Evolutionary conservation across 2,113 vertebrate species (phyloP).

Genomic region (Otocyon megalotis): DNA sequence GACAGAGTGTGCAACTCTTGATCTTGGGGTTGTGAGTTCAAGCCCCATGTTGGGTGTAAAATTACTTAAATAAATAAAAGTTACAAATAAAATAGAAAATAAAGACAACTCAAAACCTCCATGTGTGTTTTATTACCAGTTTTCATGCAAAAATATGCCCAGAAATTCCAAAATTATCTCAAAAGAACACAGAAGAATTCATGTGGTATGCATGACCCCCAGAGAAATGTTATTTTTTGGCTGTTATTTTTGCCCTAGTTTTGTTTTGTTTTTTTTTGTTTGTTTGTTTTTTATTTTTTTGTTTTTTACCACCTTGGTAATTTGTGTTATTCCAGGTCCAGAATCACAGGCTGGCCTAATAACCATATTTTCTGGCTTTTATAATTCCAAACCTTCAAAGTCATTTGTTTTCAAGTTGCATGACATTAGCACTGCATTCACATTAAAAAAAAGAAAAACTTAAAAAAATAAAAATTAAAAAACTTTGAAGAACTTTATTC

Average conservation of each 20-base stretch:
- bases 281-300: background rate
- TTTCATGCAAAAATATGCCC: background rate
- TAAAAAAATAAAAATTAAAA: background rate
- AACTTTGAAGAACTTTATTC: background rate
- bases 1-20: background rate
- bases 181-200: background rate
- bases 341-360: background rate
- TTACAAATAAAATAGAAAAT: background rate
- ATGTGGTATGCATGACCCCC: background rate
- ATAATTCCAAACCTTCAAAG: constrained; percentile 25
- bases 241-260: background rate
- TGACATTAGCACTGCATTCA: background rate
- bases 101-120: background rate
- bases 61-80: background rate
- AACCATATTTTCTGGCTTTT: background rate
- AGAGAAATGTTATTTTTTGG: background rate
- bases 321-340: background rate
- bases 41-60: background rate
- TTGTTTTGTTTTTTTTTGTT: background rate
- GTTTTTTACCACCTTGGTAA: background rate
- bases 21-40: background rate
- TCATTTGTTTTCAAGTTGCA: constrained; percentile 28
- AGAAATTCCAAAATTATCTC: background rate
- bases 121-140: too few species aligned
- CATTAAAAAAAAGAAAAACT: background rate